Percentiles rank a stretch among this genome's conserved stretches.
Conservation (phyloP, 2,797 vertebrate species). For the Echeneis naucrates region DNA sequence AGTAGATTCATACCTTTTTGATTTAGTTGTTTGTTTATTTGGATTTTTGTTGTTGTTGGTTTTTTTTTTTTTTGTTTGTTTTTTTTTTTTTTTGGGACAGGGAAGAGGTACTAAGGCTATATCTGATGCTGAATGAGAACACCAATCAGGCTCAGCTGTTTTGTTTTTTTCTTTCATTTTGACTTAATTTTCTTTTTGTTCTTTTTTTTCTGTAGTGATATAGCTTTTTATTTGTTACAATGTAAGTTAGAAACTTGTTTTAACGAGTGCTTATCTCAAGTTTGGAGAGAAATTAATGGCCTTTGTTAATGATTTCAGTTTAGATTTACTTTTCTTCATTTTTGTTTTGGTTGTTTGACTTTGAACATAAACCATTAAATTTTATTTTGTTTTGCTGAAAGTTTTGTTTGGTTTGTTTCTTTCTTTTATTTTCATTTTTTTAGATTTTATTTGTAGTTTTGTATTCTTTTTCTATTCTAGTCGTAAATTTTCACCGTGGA, state of each 20-base stretch:
- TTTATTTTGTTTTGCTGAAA: conserved; percentile 97
- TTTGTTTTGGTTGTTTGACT: conserved; percentile 91
- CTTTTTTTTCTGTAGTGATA: conserved; percentile 69
- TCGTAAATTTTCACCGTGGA: conserved; percentile 21
- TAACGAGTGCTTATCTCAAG: conserved; percentile 85
- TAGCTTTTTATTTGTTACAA: conserved; percentile 83
- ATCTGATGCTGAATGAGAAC: conserved; percentile 61
- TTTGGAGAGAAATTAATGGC: conserved; percentile 87
- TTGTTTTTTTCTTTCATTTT: conserved; percentile 54
- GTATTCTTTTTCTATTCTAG: conserved; percentile 23
- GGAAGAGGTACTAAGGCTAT: conserved; percentile 80
- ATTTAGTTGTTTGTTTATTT: not conserved
- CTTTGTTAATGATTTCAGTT: conserved; percentile 85
- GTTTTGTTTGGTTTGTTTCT: conserved; percentile 91
- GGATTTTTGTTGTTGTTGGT: not conserved
- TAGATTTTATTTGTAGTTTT: conserved; percentile 75
- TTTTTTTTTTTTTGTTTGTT: no score
- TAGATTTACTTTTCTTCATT: conserved; percentile 67
- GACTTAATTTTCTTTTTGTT: conserved; percentile 40
- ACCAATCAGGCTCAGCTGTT: conserved; percentile 44
- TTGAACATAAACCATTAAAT: conserved; percentile 99
- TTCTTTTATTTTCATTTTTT: conserved; percentile 84
- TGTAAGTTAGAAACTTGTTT: conserved; percentile 83
- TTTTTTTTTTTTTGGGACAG: no score
- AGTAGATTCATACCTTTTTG: conserved; percentile 13